Percentiles rank a stretch among this genome's conserved stretches.
These are phyloP conservation scores for Aurelia coerulea DNA, from an alignment of 30 jellyfish, hydroid and myxozoan species.

Conservation along the genomic window DNA sequence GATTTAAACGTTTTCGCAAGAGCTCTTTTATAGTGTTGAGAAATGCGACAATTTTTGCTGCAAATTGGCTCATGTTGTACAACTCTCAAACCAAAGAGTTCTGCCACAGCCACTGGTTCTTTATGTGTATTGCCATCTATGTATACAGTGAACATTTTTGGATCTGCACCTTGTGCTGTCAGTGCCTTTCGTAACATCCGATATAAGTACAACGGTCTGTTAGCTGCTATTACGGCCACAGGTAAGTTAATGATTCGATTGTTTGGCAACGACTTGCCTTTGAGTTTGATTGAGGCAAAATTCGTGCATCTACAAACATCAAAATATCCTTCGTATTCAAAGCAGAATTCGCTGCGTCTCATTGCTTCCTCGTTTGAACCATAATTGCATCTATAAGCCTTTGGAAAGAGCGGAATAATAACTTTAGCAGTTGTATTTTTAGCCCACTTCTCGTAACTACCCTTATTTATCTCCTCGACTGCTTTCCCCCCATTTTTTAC, in stretches of 20 bases:
- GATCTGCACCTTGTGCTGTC: constrained; percentile 92
- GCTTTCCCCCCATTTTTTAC: background rate
- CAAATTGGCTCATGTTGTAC: constrained; percentile 91
- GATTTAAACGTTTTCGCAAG: constrained; percentile 81
- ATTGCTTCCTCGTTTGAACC: constrained; percentile 52
- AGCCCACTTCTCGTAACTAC: too few relatives aligned
- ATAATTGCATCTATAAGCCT: constrained; percentile 50
- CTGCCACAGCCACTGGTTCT: constrained; percentile 94
- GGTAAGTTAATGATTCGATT: constrained; percentile 71
- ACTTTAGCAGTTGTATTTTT: too few relatives aligned
- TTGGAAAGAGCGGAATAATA: too few relatives aligned
- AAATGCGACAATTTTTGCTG: constrained; percentile 89
- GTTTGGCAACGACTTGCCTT: constrained; percentile 54
- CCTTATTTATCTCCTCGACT: too few relatives aligned
- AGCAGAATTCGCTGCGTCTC: constrained; percentile 80
- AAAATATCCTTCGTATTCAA: constrained; percentile 90
- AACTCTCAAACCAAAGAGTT: constrained; percentile 79
- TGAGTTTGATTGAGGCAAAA: constrained; percentile 73
- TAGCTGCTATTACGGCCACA: constrained; percentile 94
- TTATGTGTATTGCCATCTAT: constrained; percentile 83
- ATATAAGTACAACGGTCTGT: constrained; percentile 91
- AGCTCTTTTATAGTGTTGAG: constrained; percentile 96
- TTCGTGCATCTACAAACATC: constrained; percentile 89
- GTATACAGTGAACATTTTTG: constrained; percentile 79
- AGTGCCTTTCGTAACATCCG: constrained; percentile 92